Evolutionary conservation across 1,140 invertebrate genomes (phyloP), one percentile per base, ranked within the genome.

Genomic region (Nephila pilipes): DNA sequence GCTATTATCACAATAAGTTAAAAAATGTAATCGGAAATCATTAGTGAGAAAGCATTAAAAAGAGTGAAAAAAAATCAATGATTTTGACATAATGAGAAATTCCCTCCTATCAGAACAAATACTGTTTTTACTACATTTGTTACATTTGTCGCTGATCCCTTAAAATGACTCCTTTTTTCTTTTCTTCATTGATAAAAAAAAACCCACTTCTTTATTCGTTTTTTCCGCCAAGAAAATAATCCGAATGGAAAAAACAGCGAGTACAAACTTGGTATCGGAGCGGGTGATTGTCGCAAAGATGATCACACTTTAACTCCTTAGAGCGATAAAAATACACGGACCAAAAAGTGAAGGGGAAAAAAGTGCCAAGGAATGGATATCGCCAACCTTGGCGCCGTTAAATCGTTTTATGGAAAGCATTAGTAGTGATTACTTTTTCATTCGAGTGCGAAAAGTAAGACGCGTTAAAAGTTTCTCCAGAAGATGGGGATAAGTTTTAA

Each of bases 401-500:
- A 85, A 58, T 85, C 38, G 55, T 85, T 85, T 85, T 85, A 85
- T 60, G 57, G 83, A 36, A n/a, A 54, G 57, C 83, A 85, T 60
- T 85, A 85, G 29, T n/a, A 60, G 54, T 54, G 83, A 85, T 85
- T 85, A 85, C 83, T 85, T 85, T 85, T 60, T 58, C 83, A 81
- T 25, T 55, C 5, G 29, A 75, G 69, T 16, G 25, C 10, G 65
- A 75, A 32, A 75, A 75, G 29, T 75, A 18, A 29, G 69, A 38
- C 0, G 20, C 1, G 80, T 25, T 54, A n/a, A 85, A 85, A 32
- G 25, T 6, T 57, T 85, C 29, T 36, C 83, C 10, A 8, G 55
- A 25, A 22, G 32, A 85, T 10, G 57, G 83, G 83, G 83, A 75
- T 75, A 29, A 75, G 29, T 0, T 29, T 12, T n/a, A 69, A 29